Conservation (phyloP, 2,113 vertebrate species). For the Saccopteryx bilineata region DNA sequence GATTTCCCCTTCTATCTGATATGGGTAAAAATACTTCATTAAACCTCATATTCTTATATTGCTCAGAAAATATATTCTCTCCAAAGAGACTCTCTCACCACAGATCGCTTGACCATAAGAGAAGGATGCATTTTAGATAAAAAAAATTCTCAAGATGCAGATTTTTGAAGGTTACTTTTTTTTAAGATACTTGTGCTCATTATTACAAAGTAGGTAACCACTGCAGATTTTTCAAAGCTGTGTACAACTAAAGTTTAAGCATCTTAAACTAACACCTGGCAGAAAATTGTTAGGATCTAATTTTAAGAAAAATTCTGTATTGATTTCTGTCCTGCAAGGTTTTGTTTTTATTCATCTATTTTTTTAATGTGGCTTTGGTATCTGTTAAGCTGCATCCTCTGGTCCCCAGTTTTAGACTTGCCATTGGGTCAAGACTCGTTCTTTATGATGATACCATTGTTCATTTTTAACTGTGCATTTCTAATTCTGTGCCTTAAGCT, state of each 20-base stretch:
- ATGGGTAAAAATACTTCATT: not conserved
- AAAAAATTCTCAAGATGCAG: not conserved
- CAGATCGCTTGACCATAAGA: not conserved
- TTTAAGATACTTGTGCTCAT: not conserved
- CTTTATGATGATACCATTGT: not conserved
- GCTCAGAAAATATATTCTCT: not conserved
- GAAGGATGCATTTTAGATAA: not conserved
- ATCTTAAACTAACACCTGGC: not conserved
- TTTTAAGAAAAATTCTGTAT: not conserved
- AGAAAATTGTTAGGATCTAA: not conserved
- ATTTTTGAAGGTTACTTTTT: not conserved
- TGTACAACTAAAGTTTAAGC: not conserved
- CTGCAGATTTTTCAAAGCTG: not conserved
- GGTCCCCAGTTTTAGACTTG: slow-evolving; percentile 34
- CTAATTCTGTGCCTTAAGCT: not conserved
- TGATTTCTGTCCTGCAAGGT: not conserved
- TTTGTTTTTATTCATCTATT: not conserved
- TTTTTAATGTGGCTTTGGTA: not conserved
- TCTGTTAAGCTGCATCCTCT: not conserved
- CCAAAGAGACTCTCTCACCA: not conserved
- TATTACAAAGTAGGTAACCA: not conserved
- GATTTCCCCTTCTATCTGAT: not conserved
- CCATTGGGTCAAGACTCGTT: not conserved
- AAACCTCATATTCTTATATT: not conserved
- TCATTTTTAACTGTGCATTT: not conserved